These are phyloP conservation scores for Callorhinus ursinus DNA, from an alignment of 2,113 vertebrate species.

Conservation along the genomic window DNA sequence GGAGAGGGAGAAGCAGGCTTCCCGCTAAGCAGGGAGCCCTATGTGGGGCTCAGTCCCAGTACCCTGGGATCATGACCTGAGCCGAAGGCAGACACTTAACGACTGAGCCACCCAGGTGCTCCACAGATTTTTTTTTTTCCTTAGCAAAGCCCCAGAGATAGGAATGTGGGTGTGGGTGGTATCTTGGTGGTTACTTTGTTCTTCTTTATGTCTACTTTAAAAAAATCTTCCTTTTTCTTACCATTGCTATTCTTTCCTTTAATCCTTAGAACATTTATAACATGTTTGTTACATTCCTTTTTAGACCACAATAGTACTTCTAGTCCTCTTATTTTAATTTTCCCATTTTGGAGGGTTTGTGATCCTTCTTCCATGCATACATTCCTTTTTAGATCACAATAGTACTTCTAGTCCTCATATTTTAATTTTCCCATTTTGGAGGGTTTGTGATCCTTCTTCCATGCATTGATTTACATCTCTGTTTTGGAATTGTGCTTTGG, in stretches of 20 bases:
- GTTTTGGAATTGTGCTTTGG: neutral
- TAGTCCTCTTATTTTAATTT: neutral
- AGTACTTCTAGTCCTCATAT: neutral
- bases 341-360: neutral
- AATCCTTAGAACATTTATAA: neutral
- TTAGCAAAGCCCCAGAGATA: neutral
- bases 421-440: neutral
- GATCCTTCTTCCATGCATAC: neutral
- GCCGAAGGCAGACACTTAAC: no score
- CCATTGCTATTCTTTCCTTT: neutral
- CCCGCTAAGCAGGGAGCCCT: no score
- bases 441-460: neutral
- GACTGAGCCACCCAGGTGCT: no score
- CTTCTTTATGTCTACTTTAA: neutral
- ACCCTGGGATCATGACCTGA: no score
- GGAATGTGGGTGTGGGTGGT: neutral
- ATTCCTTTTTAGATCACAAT: neutral
- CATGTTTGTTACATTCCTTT: neutral
- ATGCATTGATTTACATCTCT: neutral
- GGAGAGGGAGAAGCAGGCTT: no score
- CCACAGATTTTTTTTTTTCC: neutral
- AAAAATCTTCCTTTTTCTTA: conserved; percentile 23
- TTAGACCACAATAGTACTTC: neutral
- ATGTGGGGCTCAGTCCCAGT: no score
- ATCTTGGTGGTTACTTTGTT: neutral